Conservation (phyloP, 2,888 invertebrate species). For the Philereme vetulata region DNA sequence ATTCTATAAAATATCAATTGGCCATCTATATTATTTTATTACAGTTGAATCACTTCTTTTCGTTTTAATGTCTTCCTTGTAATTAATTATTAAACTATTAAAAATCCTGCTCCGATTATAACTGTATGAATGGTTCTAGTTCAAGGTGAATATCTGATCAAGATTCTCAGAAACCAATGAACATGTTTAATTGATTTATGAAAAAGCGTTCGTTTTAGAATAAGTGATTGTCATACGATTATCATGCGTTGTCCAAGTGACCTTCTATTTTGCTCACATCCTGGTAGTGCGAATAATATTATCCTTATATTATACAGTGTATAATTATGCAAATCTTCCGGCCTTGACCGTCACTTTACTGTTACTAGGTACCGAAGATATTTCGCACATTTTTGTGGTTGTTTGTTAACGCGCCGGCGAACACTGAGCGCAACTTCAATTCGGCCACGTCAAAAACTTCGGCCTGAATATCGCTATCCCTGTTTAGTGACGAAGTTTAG, state of each 20-base stretch:
- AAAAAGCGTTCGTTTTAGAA: slow-evolving; percentile 10
- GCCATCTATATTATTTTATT: neutral
- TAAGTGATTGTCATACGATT: slow-evolving; percentile 30
- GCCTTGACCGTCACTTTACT: slow-evolving; percentile 62
- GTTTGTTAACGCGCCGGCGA: too few species aligned
- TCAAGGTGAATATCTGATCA: slow-evolving; percentile 13
- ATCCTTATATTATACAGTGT: slow-evolving; percentile 49
- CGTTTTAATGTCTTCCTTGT: neutral
- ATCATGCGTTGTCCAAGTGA: slow-evolving; percentile 45
- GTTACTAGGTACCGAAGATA: slow-evolving; percentile 35
- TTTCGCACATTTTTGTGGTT: neutral
- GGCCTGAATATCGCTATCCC: too few species aligned
- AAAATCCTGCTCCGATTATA: neutral
- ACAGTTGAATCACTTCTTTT: neutral
- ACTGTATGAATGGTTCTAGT: slow-evolving; percentile 8
- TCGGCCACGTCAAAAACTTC: too few species aligned
- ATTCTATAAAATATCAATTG: neutral
- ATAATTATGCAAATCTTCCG: slow-evolving; percentile 52
- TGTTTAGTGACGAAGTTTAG: too few species aligned
- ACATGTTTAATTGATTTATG: neutral
- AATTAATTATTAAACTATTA: neutral
- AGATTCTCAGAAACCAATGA: neutral
- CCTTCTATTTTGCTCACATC: slow-evolving; percentile 63
- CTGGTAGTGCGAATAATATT: slow-evolving; percentile 62
- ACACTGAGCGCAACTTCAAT: too few species aligned